Evolutionary conservation across 1,140 invertebrate species (phyloP).

Genomic region (Zaprionus taronus): DNA sequence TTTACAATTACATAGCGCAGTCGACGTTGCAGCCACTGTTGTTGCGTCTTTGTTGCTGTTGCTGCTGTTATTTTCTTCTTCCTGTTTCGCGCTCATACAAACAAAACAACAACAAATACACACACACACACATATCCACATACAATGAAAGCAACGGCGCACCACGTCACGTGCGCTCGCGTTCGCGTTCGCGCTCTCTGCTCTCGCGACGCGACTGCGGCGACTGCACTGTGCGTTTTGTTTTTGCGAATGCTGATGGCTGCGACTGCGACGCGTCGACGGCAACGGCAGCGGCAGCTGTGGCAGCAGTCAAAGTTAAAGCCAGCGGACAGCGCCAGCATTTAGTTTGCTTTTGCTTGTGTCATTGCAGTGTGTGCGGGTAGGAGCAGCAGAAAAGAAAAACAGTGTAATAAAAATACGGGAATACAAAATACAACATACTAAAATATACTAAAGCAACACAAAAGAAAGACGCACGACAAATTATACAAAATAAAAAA

Average conservation of each 20-base stretch:
- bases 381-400: constrained; percentile 45
- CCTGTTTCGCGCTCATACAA: constrained; percentile 47
- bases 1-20: constrained; percentile 61
- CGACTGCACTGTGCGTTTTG: constrained; percentile 28
- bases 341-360: constrained; percentile 79
- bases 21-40: constrained; percentile 35
- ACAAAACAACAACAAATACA: constrained; percentile 36
- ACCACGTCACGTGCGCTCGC: constrained; percentile 73
- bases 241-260: constrained; percentile 25
- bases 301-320: constrained; percentile 66
- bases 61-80: constrained; percentile 47
- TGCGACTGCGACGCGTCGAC: constrained; percentile 24
- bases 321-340: constrained; percentile 62
- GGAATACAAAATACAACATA: constrained; percentile 24
- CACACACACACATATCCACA: constrained; percentile 16
- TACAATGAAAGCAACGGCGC: constrained; percentile 25
- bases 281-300: constrained; percentile 27
- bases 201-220: constrained; percentile 49
- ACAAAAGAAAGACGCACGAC: neutral
- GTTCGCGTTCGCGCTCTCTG: constrained; percentile 59
- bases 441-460: neutral
- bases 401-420: neutral
- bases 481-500: constrained; percentile 3
- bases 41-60: constrained; percentile 42
- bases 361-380: constrained; percentile 77